A percentile compares a stretch with the other conserved stretches of the same genome.
Evolutionary conservation across 2,113 vertebrate species (phyloP).

Genomic region (Colistium nudipinnis): DNA sequence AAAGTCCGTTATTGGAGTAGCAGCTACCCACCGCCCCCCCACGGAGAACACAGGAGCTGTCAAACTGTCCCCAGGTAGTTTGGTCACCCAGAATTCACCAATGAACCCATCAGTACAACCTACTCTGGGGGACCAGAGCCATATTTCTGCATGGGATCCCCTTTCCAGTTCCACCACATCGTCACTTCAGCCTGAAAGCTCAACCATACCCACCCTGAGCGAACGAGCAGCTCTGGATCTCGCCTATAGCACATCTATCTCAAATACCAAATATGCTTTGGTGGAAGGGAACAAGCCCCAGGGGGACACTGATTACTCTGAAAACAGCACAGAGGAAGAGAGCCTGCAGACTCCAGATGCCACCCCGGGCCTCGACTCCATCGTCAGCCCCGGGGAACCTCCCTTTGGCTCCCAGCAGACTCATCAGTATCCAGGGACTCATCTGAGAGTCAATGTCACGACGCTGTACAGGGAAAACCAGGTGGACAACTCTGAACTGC

Average conservation of each 20-base stretch:
- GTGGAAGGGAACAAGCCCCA: constrained; percentile 17
- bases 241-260: constrained; percentile 42
- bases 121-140: constrained; percentile 40
- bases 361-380: constrained; percentile 58
- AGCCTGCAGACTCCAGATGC: constrained; percentile 54
- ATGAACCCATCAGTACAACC: constrained; percentile 40
- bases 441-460: constrained; percentile 77
- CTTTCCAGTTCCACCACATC: constrained; percentile 22
- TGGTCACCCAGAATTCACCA: constrained; percentile 32
- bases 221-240: constrained; percentile 25
- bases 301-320: constrained; percentile 37
- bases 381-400: constrained; percentile 40
- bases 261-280: constrained; percentile 36
- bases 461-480: constrained; percentile 83
- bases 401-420: constrained; percentile 37
- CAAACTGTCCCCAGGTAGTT: constrained; percentile 26
- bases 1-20: constrained; percentile 38
- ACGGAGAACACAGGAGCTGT: constrained; percentile 27
- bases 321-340: constrained; percentile 73
- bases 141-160: constrained; percentile 44
- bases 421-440: constrained; percentile 70
- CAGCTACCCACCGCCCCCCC: constrained; percentile 31
- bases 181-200: constrained; percentile 9
- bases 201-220: constrained; percentile 26
- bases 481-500: constrained; percentile 76